These are phyloP conservation scores for Aramus guarauna DNA, from an alignment of 2,113 vertebrate species.

Conservation along the genomic window DNA sequence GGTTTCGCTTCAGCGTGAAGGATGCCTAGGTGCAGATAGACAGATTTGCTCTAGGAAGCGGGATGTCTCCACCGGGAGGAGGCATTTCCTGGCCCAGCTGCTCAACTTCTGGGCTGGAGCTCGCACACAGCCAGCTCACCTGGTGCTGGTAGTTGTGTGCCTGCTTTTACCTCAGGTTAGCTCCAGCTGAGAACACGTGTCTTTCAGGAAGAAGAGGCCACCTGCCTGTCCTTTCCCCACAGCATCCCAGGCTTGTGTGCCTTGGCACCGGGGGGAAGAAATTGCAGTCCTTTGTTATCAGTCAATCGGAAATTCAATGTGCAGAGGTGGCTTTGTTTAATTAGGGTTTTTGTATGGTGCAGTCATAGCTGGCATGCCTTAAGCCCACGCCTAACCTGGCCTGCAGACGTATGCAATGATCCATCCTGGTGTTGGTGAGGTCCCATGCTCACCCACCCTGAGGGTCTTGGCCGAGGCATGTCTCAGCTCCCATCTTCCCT, in stretches of 20 bases:
- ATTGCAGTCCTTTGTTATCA: neutral
- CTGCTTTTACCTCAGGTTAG: neutral
- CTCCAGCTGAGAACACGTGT: neutral
- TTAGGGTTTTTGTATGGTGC: neutral
- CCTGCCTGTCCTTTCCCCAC: neutral
- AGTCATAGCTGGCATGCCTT: neutral
- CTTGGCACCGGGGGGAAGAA: neutral
- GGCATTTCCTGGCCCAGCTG: neutral
- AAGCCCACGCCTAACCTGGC: neutral
- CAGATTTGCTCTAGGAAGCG: neutral
- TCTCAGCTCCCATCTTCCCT: neutral
- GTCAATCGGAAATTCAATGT: neutral
- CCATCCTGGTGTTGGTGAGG: neutral
- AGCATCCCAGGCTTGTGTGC: neutral
- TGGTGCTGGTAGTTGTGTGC: neutral
- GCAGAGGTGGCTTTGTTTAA: neutral
- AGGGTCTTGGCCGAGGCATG: neutral
- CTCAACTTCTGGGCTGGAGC: neutral
- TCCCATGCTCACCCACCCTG: accelerated
- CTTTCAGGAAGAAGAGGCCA: neutral
- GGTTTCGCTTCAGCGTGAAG: neutral
- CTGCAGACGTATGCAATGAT: accelerated
- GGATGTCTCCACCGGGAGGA: neutral
- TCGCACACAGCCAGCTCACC: accelerated
- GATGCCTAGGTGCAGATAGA: no score